Percentiles rank a stretch among this genome's conserved stretches.
Conservation (phyloP, 2,113 vertebrate genomes). For the Megaceryle torquata region DNA sequence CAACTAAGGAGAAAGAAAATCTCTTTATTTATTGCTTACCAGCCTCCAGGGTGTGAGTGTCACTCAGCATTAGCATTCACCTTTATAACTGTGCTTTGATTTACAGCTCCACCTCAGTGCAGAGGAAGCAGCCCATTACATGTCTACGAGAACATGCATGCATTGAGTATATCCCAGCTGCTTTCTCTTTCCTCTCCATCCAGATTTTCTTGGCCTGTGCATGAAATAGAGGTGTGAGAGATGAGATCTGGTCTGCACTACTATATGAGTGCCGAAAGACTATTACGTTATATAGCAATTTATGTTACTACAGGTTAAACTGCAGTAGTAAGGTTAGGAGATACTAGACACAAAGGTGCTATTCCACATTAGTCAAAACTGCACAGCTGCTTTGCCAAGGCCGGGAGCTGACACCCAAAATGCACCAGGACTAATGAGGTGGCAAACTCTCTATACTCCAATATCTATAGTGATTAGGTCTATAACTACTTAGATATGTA, state of each 20-base stretch:
- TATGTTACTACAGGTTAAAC: neutral
- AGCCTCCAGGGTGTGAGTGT: neutral
- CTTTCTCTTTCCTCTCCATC: neutral
- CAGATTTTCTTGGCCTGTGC: neutral
- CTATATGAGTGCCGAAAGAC: neutral
- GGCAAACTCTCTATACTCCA: neutral
- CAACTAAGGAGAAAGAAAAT: neutral
- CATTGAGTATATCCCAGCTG: neutral
- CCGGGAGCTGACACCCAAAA: neutral
- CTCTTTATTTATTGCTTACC: conserved; percentile 51
- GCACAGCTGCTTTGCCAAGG: neutral
- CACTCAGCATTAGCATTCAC: conserved; percentile 56
- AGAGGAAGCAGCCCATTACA: neutral
- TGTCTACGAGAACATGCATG: neutral
- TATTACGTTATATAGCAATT: neutral
- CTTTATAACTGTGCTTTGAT: conserved; percentile 35
- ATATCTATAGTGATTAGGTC: neutral
- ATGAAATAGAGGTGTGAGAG: neutral
- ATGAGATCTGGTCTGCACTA: neutral
- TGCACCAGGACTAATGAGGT: neutral
- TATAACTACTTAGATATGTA: neutral
- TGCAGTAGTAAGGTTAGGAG: neutral
- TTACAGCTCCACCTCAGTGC: conserved; percentile 3
- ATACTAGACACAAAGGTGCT: neutral
- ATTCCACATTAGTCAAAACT: neutral